phyloP scores from a whole-genome alignment of 2,888 invertebrate genomes.

The Petrolisthes cinctipes region DNA sequence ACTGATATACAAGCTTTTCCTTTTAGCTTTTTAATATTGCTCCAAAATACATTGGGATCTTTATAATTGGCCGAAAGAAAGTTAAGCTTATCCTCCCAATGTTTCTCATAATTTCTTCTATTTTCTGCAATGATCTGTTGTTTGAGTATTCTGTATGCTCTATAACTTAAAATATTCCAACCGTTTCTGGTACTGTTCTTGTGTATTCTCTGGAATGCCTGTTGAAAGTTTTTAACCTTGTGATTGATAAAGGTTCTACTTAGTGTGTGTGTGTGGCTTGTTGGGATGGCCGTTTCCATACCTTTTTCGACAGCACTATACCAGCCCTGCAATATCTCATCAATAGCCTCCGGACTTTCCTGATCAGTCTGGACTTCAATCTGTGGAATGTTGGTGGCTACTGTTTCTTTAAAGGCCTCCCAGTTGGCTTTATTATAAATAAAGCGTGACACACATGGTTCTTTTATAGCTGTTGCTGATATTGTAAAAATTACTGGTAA shows the following conservation, averaged over 20 bases:
- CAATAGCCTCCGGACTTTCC: neutral
- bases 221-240: no score
- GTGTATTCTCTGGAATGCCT: neutral
- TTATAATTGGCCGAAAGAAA: no score
- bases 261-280: no score
- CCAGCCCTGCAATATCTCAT: neutral
- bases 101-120: no score
- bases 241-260: no score
- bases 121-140: no score
- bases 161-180: neutral
- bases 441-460: neutral
- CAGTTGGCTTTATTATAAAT: neutral
- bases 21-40: neutral
- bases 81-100: no score
- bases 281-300: neutral
- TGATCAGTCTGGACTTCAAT: neutral
- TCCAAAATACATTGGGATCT: neutral
- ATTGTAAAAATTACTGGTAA: neutral
- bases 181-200: neutral
- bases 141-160: neutral
- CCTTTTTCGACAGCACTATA: neutral
- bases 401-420: neutral
- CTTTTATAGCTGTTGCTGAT: neutral
- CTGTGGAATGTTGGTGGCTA: neutral
- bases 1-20: neutral